A percentile compares a stretch with the other conserved stretches of the same genome.
phyloP scores from a whole-genome alignment of 2,113 vertebrate genomes.

The Scophthalmus maximus region DNA sequence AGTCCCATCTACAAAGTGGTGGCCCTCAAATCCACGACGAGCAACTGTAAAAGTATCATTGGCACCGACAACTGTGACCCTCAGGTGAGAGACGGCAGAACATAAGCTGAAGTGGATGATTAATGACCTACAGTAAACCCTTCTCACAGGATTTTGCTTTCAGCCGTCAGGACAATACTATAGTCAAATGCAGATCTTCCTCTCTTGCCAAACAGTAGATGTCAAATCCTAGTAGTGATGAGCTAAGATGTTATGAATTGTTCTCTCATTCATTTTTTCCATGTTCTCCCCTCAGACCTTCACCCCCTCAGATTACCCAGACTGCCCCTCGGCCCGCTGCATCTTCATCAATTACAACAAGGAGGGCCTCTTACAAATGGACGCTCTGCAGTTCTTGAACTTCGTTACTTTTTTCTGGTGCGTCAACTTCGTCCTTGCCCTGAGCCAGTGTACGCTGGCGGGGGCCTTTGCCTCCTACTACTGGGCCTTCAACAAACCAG shows the following conservation, averaged over 20 bases:
- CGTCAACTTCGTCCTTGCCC: constrained; percentile 89
- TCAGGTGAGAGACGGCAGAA: constrained; percentile 67
- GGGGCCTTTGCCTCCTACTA: constrained; percentile 93
- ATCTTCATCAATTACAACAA: constrained; percentile 87
- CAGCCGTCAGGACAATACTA: neutral
- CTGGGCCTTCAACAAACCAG: constrained; percentile 89
- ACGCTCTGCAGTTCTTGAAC: constrained; percentile 92
- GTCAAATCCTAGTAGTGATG: too few species aligned
- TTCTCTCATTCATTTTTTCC: neutral
- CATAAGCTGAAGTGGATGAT: neutral
- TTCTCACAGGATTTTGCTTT: neutral
- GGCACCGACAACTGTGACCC: constrained; percentile 82
- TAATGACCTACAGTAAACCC: neutral
- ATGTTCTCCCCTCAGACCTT: constrained; percentile 67
- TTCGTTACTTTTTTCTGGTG: constrained; percentile 91
- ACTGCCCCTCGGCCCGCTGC: constrained; percentile 80
- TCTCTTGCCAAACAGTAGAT: neutral
- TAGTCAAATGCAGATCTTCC: neutral
- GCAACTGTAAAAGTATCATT: constrained; percentile 58
- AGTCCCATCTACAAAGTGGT: constrained; percentile 83
- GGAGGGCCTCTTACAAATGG: constrained; percentile 84
- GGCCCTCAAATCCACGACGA: constrained; percentile 65
- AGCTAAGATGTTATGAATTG: neutral
- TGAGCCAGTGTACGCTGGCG: constrained; percentile 91
- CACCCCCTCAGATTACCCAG: constrained; percentile 43